phyloP scores from a whole-genome alignment of 2,888 invertebrate genomes.

The Tachina fera region DNA sequence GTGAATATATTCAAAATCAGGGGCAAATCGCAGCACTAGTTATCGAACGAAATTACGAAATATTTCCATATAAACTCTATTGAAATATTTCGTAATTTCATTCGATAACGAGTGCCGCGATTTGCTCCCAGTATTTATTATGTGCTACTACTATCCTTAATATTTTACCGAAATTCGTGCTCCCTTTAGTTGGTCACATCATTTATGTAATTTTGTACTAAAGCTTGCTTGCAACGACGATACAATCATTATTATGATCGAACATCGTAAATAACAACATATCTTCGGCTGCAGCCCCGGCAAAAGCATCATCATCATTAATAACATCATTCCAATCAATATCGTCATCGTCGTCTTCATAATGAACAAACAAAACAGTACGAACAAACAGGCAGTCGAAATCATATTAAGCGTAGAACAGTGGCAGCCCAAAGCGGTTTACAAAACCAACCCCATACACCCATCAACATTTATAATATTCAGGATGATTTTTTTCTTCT shows the following conservation, averaged over 20 bases:
- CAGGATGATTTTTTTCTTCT: conserved; percentile 43
- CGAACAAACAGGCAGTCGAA: conserved; percentile 47
- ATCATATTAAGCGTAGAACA: conserved; percentile 74
- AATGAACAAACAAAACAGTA: no score
- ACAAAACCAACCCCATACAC: conserved; percentile 72
- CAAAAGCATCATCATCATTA: conserved; percentile 26
- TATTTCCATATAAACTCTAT: no score
- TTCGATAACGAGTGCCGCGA: no score
- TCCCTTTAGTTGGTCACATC: conserved; percentile 40
- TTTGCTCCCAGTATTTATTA: no score
- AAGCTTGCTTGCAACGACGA: not conserved
- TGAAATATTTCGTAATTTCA: no score
- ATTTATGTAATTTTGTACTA: not conserved
- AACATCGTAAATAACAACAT: conserved; percentile 60
- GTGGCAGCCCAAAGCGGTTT: conserved; percentile 75
- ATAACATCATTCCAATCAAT: conserved; percentile 26
- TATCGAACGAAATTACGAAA: no score
- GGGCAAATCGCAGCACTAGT: no score
- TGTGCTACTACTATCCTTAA: not conserved
- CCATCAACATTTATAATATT: conserved; percentile 72
- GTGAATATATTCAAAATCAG: no score
- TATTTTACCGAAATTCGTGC: not conserved
- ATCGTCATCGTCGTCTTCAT: conserved; percentile 38
- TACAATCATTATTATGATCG: conserved; percentile 52
- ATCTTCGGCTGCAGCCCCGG: conserved; percentile 13